These are phyloP conservation scores for Vespertilio murinus DNA, from an alignment of 2,797 vertebrate genomes.

Conservation along the genomic window DNA sequence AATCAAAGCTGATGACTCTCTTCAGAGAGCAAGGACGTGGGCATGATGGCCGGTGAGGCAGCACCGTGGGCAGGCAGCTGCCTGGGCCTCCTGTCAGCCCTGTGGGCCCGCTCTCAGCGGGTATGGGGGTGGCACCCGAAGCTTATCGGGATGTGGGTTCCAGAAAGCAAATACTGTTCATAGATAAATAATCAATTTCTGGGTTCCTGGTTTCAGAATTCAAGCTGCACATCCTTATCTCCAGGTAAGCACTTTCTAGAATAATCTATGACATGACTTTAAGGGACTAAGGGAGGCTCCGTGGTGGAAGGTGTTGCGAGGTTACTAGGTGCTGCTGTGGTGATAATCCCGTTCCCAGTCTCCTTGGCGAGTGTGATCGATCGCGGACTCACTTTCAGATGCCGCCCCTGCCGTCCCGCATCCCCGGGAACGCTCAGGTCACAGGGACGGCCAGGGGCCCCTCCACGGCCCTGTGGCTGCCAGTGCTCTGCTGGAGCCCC, in stretches of 20 bases:
- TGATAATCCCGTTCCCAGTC: neutral
- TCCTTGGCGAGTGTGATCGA: neutral
- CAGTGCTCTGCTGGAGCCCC: constrained; percentile 14
- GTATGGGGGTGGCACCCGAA: accelerated
- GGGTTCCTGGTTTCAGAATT: constrained; percentile 16
- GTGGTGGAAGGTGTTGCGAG: neutral
- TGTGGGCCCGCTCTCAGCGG: neutral
- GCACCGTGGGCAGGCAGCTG: accelerated
- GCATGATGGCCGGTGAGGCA: neutral
- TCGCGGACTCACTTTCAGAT: neutral
- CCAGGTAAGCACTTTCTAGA: neutral
- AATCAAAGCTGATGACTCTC: neutral
- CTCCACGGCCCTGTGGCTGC: neutral
- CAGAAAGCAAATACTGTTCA: neutral
- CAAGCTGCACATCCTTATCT: no score
- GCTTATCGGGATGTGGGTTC: neutral
- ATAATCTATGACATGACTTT: neutral
- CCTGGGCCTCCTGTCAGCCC: accelerated
- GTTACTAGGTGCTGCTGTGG: neutral
- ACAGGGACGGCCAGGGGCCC: no score
- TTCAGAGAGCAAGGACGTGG: constrained; percentile 1
- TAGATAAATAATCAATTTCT: neutral
- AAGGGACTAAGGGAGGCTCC: neutral
- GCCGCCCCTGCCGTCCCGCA: neutral
- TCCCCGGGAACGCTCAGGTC: neutral